phyloP scores from a whole-genome alignment of 1,140 invertebrate species.

The Andricus grossulariae region DNA sequence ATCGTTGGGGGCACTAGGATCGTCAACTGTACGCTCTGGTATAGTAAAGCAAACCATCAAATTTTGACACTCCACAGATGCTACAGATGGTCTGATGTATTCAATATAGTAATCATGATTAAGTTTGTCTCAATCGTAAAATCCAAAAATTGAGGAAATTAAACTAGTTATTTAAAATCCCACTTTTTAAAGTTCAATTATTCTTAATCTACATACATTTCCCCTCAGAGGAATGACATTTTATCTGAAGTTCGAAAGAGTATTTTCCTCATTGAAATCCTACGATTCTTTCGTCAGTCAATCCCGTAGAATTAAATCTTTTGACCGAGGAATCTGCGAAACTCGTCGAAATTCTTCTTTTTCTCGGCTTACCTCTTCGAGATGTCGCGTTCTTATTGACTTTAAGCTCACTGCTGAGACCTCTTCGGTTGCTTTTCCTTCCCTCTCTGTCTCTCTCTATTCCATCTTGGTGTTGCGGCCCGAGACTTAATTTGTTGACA shows the following conservation, averaged over 20 bases:
- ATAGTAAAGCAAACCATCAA: no score
- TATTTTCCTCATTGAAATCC: conserved; percentile 14
- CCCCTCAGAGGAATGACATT: neutral
- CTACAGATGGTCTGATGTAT: no score
- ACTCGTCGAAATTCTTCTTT: conserved; percentile 56
- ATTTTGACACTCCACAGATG: no score
- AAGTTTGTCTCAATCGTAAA: no score
- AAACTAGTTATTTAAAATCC: neutral
- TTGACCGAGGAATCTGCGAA: conserved; percentile 33
- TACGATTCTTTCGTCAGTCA: conserved; percentile 26
- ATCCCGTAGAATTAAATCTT: conserved; percentile 25
- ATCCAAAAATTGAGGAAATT: neutral
- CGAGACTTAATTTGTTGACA: conserved; percentile 56
- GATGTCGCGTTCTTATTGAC: conserved; percentile 61
- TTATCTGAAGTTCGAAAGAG: conserved; percentile 3
- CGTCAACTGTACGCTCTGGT: no score
- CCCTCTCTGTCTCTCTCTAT: neutral
- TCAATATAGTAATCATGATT: no score
- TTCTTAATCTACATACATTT: neutral
- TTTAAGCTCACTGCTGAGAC: conserved; percentile 53
- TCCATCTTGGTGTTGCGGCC: conserved; percentile 25
- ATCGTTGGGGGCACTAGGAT: no score
- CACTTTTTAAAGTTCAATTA: neutral
- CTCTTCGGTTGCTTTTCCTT: conserved; percentile 22
- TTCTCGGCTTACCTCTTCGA: conserved; percentile 36